Evolutionary conservation across 2,797 vertebrate genomes (phyloP), one percentile per base, ranked within the genome.

Genomic region (Rhynchotus rufescens): DNA sequence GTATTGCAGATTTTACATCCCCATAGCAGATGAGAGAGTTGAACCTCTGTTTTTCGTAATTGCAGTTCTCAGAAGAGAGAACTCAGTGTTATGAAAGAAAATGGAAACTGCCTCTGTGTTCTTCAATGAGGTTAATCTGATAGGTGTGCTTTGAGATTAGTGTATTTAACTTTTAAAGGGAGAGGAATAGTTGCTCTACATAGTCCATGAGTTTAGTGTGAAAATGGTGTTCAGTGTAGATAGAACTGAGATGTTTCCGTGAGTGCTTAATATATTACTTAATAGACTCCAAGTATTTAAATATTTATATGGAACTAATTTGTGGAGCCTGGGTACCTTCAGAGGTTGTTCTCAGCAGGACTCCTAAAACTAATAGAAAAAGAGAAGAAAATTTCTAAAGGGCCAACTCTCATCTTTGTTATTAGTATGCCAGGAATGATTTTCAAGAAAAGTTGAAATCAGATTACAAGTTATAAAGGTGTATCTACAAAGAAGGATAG

Each of bases 31-130:
- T 57, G 19, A 73, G 38, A 62, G 51, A 62, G 32, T 49, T 66
- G 61, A 90, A 8, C 0, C 1, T 81, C 45, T 25, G 22, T 85
- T 81, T 56, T 56, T 56, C 30, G 11, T n/a, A 56, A 12, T 69
- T 86, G n/a, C 56, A 42, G 28, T 87, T 84, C 17, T 91, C 85
- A 65, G n/a, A 61, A 75, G 75, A 84, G n/a, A n/a, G n/a, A n/a
- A 2, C 30, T 69, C 28, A 6, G 30, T 73, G 22, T 79, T 73
- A 28, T 2, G 28, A 88, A 44, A 86, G 60, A 22, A 66, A 92
- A 73, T 34, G 34, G 25, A 81, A 90, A 42, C 15, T 84, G 36
- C 68, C 12, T 4, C 19, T 62, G 12, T 81, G 21, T 77, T 88
- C 32, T 80, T 61, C 21, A 9, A 67, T 44, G 86, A 88, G 72